Evolutionary conservation across 2,888 invertebrate genomes (phyloP).

Genomic region (Drosophila antonietae): DNA sequence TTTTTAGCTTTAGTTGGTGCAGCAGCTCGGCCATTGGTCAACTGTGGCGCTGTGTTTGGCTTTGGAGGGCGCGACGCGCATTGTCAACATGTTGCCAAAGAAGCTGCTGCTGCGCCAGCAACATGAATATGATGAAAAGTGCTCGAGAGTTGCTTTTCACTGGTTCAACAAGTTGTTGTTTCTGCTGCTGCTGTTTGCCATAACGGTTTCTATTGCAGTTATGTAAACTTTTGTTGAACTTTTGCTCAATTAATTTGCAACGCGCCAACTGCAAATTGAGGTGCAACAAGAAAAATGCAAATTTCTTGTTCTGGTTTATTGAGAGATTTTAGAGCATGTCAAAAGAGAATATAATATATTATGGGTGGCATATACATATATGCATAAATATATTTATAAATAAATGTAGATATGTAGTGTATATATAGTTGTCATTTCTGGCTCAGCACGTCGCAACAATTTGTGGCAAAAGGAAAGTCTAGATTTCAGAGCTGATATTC

Average conservation of each 20-base stretch:
- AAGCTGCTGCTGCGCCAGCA: conserved; percentile 34
- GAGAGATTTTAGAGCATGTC: neutral
- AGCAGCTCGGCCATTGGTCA: conserved; percentile 33
- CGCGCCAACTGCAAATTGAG: conserved; percentile 41
- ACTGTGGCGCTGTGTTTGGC: conserved; percentile 39
- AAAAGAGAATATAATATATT: neutral
- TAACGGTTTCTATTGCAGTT: conserved; percentile 71
- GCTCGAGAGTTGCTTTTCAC: conserved; percentile 53
- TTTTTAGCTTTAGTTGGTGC: conserved; percentile 24
- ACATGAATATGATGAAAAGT: conserved; percentile 63
- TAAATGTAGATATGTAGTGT: neutral
- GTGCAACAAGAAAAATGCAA: conserved; percentile 6
- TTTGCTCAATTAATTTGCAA: conserved; percentile 69
- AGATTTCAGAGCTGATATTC: conserved; percentile 2
- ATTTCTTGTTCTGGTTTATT: conserved; percentile 40
- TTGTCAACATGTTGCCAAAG: conserved; percentile 58
- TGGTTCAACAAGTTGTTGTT: conserved; percentile 65
- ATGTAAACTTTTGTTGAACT: conserved; percentile 69
- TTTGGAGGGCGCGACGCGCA: conserved; percentile 52
- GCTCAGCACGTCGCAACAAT: conserved; percentile 16
- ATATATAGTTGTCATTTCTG: conserved; percentile 4
- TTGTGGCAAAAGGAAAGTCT: conserved; percentile 2
- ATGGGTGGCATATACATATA: neutral
- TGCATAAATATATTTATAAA: too few relatives aligned
- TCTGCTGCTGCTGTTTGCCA: conserved; percentile 30